Percentiles rank a stretch among this genome's conserved stretches.
phyloP scores from a whole-genome alignment of 2,888 invertebrate species.

The Onthophagus sagittarius region DNA sequence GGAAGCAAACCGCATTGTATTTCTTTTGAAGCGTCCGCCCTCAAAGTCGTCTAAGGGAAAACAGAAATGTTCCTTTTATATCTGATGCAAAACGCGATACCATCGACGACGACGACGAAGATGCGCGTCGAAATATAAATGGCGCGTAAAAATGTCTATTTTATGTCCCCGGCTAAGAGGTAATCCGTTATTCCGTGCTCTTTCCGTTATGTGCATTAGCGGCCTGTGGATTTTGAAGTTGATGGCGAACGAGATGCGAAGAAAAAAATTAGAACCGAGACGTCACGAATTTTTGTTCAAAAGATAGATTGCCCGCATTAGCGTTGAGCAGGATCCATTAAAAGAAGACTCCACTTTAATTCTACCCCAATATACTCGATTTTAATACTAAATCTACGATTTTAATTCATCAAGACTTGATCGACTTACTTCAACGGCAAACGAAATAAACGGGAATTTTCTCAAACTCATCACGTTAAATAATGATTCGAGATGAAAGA shows the following conservation, averaged over 20 bases:
- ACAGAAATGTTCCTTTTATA: slow-evolving; percentile 11
- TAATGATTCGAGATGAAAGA: too few species aligned
- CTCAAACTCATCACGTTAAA: too few species aligned
- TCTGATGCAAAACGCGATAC: slow-evolving; percentile 9
- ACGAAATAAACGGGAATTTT: not conserved
- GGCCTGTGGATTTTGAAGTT: not conserved
- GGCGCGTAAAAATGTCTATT: slow-evolving; percentile 11
- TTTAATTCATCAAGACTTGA: not conserved
- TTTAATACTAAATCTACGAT: not conserved
- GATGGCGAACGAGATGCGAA: not conserved
- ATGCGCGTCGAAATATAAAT: not conserved
- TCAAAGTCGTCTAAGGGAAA: not conserved
- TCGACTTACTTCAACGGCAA: not conserved
- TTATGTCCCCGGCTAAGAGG: slow-evolving; percentile 5
- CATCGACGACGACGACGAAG: slow-evolving; percentile 2
- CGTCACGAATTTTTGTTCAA: not conserved
- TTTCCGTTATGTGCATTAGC: not conserved
- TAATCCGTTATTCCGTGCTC: slow-evolving; percentile 2
- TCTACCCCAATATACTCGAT: not conserved
- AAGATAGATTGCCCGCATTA: not conserved
- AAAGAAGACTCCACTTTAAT: not conserved
- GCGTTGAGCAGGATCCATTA: not conserved
- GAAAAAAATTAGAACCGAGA: not conserved
- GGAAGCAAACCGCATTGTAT: slow-evolving; percentile 31
- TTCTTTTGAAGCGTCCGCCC: slow-evolving; percentile 23